Conservation (phyloP, 2,113 vertebrate species). For the Oreocharis arfaki region DNA sequence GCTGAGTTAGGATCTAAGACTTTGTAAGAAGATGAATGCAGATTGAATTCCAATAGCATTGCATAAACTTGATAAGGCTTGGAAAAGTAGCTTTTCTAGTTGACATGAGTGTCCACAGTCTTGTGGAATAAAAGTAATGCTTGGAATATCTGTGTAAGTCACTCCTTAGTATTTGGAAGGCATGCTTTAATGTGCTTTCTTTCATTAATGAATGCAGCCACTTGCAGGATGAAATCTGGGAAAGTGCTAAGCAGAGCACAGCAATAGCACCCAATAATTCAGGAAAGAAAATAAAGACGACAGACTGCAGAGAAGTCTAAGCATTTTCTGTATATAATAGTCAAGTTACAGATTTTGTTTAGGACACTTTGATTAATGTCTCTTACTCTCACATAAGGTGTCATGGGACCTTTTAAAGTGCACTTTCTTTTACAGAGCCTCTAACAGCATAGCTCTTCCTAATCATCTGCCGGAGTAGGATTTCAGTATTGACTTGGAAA, state of each 20-base stretch:
- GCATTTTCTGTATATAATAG: neutral
- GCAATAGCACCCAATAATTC: neutral
- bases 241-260: neutral
- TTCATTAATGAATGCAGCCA: neutral
- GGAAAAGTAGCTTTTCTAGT: neutral
- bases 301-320: neutral
- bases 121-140: neutral
- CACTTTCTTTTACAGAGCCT: neutral
- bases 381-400: neutral
- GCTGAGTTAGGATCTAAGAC: neutral
- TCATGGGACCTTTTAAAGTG: neutral
- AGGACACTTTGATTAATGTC: neutral
- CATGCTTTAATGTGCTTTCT: neutral
- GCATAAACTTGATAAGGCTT: neutral
- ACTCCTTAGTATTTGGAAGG: neutral
- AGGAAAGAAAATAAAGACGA: neutral
- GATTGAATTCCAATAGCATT: neutral
- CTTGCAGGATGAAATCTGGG: neutral
- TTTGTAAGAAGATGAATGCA: neutral
- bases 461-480: neutral
- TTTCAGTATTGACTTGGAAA: slow-evolving; percentile 21
- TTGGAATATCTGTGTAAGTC: neutral
- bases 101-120: neutral
- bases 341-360: neutral
- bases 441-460: neutral